These are phyloP conservation scores for Oncorhynchus mykiss DNA, from an alignment of 2,113 vertebrate species.

Conservation along the genomic window DNA sequence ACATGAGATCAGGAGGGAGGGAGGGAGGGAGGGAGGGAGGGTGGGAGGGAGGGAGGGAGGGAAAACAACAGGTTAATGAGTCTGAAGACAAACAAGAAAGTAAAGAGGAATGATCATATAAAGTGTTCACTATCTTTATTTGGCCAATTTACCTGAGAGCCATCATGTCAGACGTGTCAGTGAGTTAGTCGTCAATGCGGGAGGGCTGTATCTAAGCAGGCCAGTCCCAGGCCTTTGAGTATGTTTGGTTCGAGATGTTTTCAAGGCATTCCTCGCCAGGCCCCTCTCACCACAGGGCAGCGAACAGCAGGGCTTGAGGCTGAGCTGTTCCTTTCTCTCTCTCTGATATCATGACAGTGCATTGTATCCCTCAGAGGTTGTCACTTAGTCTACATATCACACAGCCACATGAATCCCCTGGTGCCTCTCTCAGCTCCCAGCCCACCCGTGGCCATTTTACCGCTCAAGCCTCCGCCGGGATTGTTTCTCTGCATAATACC, in stretches of 20 bases:
- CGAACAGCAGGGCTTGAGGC: conserved; percentile 4
- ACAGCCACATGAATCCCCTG: conserved; percentile 21
- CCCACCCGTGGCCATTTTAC: conserved; percentile 31
- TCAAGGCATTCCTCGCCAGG: not conserved
- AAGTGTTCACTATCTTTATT: not conserved
- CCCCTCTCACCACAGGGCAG: conserved; percentile 8
- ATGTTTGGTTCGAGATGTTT: not conserved
- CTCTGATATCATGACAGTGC: conserved; percentile 44
- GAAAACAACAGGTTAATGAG: too few species aligned
- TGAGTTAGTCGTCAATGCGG: not conserved
- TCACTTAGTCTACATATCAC: conserved; percentile 57
- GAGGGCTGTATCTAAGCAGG: not conserved
- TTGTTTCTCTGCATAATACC: conserved; percentile 12
- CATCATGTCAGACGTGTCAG: not conserved
- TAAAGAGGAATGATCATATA: too few species aligned
- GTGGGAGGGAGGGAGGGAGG: too few species aligned
- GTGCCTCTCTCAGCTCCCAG: conserved; percentile 21
- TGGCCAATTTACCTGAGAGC: not conserved
- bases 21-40: too few species aligned
- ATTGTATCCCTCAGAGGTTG: conserved; percentile 47
- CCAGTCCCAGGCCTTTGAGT: not conserved
- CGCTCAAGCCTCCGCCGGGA: conserved; percentile 24
- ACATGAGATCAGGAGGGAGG: not conserved
- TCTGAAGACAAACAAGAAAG: too few species aligned
- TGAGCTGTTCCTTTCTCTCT: conserved; percentile 34